Evolutionary conservation across 2,888 invertebrate genomes (phyloP).

Genomic region (Anoncus sp.): DNA sequence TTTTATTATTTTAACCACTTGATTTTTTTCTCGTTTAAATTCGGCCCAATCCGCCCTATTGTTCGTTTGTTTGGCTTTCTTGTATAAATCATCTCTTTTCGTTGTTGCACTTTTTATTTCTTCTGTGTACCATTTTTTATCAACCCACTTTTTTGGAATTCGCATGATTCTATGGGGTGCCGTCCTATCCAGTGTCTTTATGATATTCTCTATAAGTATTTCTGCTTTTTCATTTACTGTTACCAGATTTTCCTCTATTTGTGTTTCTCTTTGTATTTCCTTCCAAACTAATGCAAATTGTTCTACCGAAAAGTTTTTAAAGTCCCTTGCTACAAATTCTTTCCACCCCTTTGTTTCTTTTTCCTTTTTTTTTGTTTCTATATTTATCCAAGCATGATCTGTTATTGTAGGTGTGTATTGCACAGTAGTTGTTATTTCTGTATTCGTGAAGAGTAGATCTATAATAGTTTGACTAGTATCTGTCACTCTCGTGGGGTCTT

Average conservation of each 20-base stretch:
- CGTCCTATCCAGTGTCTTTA: not conserved
- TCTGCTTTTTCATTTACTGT: not conserved
- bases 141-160: conserved; percentile 22
- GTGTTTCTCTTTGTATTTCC: too few species aligned
- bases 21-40: conserved; percentile 6
- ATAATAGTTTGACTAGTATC: not conserved
- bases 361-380: too few species aligned
- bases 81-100: conserved; percentile 22
- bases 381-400: too few species aligned
- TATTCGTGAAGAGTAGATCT: not conserved
- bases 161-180: conserved; percentile 9
- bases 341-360: too few species aligned
- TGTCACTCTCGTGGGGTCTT: conserved; percentile 1
- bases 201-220: conserved; percentile 1
- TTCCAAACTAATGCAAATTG: too few species aligned
- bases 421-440: too few species aligned
- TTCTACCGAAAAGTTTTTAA: too few species aligned
- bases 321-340: too few species aligned
- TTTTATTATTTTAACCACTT: not conserved
- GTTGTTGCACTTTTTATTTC: conserved; percentile 16
- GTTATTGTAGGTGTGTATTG: too few species aligned
- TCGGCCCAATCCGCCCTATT: not conserved
- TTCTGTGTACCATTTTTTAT: conserved; percentile 37
- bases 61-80: not conserved
- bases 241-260: too few species aligned